Evolutionary conservation across 2,888 invertebrate species (phyloP).

Genomic region (Tiliacea citrago): DNA sequence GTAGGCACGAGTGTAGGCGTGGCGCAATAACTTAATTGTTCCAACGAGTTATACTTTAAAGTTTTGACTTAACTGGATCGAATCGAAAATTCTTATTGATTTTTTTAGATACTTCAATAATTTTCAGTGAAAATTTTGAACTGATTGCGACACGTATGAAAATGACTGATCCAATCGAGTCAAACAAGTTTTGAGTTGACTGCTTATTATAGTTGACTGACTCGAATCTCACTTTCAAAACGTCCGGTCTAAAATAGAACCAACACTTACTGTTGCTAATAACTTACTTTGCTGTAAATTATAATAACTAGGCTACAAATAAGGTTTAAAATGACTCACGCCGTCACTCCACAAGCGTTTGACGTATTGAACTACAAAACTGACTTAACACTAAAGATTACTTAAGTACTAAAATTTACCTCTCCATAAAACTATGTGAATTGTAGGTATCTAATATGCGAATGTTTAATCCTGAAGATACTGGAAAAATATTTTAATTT

Average conservation of each 20-base stretch:
- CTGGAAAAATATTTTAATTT: too few species aligned
- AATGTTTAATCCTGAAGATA: not conserved
- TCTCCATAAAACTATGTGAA: not conserved
- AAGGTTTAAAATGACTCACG: slow-evolving; percentile 6
- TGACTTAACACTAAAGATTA: not conserved
- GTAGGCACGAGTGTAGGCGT: slow-evolving; percentile 37
- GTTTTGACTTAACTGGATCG: slow-evolving; percentile 14
- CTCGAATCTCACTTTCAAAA: slow-evolving; percentile 45
- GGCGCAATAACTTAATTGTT: slow-evolving; percentile 51
- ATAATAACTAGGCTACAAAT: not conserved
- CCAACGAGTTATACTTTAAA: slow-evolving; percentile 30
- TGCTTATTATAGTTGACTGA: slow-evolving; percentile 23
- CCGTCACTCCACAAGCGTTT: not conserved
- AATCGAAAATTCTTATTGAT: slow-evolving; percentile 14
- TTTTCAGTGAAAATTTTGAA: not conserved
- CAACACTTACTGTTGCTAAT: not conserved
- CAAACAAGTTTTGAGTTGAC: slow-evolving; percentile 37
- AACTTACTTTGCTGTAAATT: slow-evolving; percentile 11
- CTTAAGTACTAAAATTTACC: not conserved
- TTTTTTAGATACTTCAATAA: too few species aligned
- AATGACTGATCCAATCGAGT: slow-evolving; percentile 30
- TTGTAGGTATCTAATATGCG: not conserved
- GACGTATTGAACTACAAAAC: not conserved
- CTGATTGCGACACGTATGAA: slow-evolving; percentile 23
- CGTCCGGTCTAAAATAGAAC: slow-evolving; percentile 34